Percentiles rank a stretch among this genome's conserved stretches.
Evolutionary conservation across 2,113 vertebrate genomes (phyloP).

Genomic region (Steatornis caripensis): DNA sequence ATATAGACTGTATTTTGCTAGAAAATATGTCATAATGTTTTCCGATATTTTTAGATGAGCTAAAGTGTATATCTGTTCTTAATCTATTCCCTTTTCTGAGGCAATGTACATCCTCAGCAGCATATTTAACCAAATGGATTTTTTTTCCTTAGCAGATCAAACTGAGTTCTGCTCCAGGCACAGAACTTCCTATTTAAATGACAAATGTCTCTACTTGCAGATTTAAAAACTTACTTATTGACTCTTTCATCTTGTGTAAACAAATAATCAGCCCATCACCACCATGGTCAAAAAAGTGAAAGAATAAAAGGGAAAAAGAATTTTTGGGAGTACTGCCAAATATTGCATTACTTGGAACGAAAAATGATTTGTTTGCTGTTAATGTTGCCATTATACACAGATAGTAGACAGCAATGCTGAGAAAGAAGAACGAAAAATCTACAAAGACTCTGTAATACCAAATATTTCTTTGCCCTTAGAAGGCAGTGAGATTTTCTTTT

Average conservation of each 20-base stretch:
- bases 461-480: neutral
- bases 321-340: constrained; percentile 56
- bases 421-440: constrained; percentile 43
- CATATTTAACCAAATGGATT: constrained; percentile 75
- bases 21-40: constrained; percentile 54
- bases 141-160: constrained; percentile 63
- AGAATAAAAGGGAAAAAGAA: constrained; percentile 1
- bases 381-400: constrained; percentile 35
- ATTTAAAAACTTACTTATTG: constrained; percentile 60
- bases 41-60: constrained; percentile 64
- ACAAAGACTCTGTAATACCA: neutral
- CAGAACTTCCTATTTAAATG: constrained; percentile 70
- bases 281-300: neutral
- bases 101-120: constrained; percentile 65
- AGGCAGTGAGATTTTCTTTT: neutral
- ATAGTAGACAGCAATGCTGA: neutral
- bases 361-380: constrained; percentile 26
- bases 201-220: constrained; percentile 68
- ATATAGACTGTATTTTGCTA: neutral
- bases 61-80: constrained; percentile 53
- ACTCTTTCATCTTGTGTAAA: constrained; percentile 67
- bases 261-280: constrained; percentile 57
- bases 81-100: constrained; percentile 64
- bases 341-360: constrained; percentile 53
- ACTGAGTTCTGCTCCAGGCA: constrained; percentile 69